Percentiles rank a stretch among this genome's conserved stretches.
Evolutionary conservation across 2,113 vertebrate species (phyloP).

Genomic region (Steatornis caripensis): DNA sequence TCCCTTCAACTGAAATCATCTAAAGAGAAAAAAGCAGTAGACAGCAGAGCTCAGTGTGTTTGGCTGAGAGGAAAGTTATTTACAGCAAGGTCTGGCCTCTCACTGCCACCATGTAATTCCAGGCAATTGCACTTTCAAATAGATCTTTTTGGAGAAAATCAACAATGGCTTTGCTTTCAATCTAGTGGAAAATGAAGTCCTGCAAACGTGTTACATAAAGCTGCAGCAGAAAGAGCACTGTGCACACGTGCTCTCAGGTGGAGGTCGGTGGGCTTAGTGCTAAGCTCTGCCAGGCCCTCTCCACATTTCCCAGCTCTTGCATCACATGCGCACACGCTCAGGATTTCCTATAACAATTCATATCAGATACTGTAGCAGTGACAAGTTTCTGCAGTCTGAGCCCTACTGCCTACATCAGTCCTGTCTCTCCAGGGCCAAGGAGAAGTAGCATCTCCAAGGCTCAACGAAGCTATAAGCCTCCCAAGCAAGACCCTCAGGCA

Average conservation of each 20-base stretch:
- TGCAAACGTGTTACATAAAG: slow-evolving; percentile 61
- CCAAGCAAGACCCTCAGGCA: background rate
- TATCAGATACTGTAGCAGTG: background rate
- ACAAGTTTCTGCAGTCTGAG: background rate
- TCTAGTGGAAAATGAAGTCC: slow-evolving; percentile 77
- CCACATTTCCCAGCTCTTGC: background rate
- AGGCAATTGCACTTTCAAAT: slow-evolving; percentile 78
- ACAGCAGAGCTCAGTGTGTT: background rate
- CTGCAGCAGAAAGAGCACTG: background rate
- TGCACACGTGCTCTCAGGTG: background rate
- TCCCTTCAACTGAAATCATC: background rate
- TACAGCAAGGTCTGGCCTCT: slow-evolving; percentile 74
- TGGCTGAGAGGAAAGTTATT: slow-evolving; percentile 70
- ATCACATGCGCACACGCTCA: background rate
- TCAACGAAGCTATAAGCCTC: background rate
- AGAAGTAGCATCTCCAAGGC: background rate
- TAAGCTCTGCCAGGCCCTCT: background rate
- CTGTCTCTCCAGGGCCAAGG: background rate
- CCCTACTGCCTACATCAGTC: background rate
- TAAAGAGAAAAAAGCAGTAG: background rate
- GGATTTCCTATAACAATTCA: background rate
- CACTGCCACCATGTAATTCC: slow-evolving; percentile 73
- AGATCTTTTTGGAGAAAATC: slow-evolving; percentile 72
- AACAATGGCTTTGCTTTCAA: slow-evolving; percentile 72
- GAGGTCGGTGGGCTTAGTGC: background rate